Conservation (phyloP, 2,797 vertebrate genomes). For the Amniataba percoides region DNA sequence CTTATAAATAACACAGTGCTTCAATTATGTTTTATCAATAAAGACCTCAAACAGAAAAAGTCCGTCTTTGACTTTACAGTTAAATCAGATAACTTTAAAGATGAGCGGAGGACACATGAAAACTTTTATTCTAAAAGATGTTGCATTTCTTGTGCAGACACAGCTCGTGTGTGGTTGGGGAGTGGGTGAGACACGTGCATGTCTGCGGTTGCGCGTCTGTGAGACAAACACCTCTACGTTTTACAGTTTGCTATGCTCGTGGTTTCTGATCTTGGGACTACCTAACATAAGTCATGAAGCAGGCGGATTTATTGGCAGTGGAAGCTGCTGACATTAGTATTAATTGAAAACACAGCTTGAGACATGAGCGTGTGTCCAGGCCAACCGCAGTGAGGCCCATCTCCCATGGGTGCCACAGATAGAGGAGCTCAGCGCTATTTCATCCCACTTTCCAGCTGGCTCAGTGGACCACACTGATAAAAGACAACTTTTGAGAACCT, state of each 20-base stretch:
- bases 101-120: background rate
- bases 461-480: conserved; percentile 27
- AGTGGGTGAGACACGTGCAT: background rate
- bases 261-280: conserved; percentile 32
- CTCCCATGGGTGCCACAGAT: conserved; percentile 48
- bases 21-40: background rate
- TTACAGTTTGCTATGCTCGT: conserved; percentile 19
- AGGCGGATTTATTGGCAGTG: conserved; percentile 63
- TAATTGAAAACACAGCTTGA: conserved; percentile 74
- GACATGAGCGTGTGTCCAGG: conserved; percentile 47
- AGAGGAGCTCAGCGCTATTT: conserved; percentile 42
- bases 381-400: conserved; percentile 46
- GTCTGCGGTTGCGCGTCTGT: conserved; percentile 22
- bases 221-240: conserved; percentile 13
- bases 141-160: background rate
- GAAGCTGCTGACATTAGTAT: conserved; percentile 69
- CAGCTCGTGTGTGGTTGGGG: background rate
- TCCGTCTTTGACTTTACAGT: background rate
- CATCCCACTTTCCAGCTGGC: conserved; percentile 57
- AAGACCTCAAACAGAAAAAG: background rate
- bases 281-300: conserved; percentile 40
- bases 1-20: background rate
- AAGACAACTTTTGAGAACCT: conserved; percentile 36
- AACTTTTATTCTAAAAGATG: conserved; percentile 4
- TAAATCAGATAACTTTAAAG: too few relatives aligned